Percentiles rank a stretch among this genome's conserved stretches.
Conservation (phyloP, 1,140 invertebrate genomes). For the Argopecten irradians region DNA sequence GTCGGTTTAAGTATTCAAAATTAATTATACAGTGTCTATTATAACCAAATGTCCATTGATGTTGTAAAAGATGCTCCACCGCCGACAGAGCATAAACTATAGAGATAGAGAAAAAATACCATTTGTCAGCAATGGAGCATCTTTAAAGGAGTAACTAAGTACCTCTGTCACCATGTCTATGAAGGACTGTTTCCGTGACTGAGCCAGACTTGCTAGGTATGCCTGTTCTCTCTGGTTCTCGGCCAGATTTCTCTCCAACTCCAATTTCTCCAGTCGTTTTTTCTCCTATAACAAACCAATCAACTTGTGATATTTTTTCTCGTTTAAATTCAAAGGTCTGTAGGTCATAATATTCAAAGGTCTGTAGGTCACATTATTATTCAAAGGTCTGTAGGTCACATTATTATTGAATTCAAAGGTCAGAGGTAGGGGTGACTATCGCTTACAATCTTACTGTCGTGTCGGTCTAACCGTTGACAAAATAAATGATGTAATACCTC, state of each 20-base stretch:
- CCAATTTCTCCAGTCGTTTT: constrained; percentile 78
- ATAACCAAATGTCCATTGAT: not conserved
- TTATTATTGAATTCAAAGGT: not conserved
- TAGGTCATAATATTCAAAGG: not conserved
- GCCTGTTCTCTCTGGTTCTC: constrained; percentile 65
- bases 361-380: not conserved
- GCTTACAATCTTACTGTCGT: too few relatives aligned
- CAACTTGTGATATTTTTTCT: not conserved
- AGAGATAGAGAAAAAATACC: too few relatives aligned
- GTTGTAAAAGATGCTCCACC: too few relatives aligned
- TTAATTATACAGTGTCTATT: not conserved
- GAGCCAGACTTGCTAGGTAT: constrained; percentile 58
- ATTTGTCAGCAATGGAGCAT: too few relatives aligned
- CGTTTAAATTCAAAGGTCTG: not conserved
- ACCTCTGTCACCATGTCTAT: constrained; percentile 66
- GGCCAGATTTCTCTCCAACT: constrained; percentile 60
- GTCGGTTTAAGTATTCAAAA: not conserved
- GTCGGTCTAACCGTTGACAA: too few relatives aligned
- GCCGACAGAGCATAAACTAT: too few relatives aligned
- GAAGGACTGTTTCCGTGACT: constrained; percentile 56
- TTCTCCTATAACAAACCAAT: constrained; percentile 67
- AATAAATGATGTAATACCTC: too few relatives aligned
- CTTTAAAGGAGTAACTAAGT: not conserved
- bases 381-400: not conserved
- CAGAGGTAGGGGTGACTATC: not conserved